These are phyloP conservation scores for Antheraea mylitta DNA, from an alignment of 1,140 invertebrate genomes.

Conservation along the genomic window DNA sequence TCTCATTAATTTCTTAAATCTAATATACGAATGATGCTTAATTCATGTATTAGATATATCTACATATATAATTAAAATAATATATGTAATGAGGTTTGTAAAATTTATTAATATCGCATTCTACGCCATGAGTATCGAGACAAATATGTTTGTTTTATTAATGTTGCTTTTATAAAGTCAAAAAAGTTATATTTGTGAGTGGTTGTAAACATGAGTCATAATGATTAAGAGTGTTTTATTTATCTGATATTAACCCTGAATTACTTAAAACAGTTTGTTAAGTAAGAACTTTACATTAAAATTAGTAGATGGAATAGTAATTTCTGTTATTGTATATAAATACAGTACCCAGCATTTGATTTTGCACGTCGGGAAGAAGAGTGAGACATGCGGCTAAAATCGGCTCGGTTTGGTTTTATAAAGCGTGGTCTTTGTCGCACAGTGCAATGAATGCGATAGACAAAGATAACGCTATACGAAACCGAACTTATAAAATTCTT, in stretches of 20 bases:
- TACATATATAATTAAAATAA: constrained; percentile 37
- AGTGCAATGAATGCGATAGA: too few relatives aligned
- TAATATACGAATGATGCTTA: background rate
- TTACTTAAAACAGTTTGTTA: too few relatives aligned
- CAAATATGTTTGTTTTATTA: constrained; percentile 54
- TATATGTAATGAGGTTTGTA: constrained; percentile 45
- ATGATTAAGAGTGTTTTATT: constrained; percentile 59
- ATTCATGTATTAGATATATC: background rate
- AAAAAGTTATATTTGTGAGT: constrained; percentile 71
- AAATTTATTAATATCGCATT: constrained; percentile 43
- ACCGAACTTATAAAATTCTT: too few relatives aligned
- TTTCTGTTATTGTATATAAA: too few relatives aligned
- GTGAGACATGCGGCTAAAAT: too few relatives aligned
- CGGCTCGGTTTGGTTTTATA: too few relatives aligned
- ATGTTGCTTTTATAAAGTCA: constrained; percentile 66
- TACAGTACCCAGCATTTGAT: too few relatives aligned
- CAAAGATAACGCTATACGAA: too few relatives aligned
- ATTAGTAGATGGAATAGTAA: too few relatives aligned
- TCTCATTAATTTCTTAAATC: background rate
- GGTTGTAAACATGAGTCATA: constrained; percentile 76
- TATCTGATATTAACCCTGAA: constrained; percentile 10
- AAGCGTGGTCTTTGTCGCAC: too few relatives aligned
- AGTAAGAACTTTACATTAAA: too few relatives aligned
- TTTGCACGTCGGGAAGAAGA: too few relatives aligned
- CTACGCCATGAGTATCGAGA: constrained; percentile 71